A percentile compares a stretch with the other conserved stretches of the same genome.
Conservation (phyloP, 2,797 vertebrate species). For the Echiichthys vipera region DNA sequence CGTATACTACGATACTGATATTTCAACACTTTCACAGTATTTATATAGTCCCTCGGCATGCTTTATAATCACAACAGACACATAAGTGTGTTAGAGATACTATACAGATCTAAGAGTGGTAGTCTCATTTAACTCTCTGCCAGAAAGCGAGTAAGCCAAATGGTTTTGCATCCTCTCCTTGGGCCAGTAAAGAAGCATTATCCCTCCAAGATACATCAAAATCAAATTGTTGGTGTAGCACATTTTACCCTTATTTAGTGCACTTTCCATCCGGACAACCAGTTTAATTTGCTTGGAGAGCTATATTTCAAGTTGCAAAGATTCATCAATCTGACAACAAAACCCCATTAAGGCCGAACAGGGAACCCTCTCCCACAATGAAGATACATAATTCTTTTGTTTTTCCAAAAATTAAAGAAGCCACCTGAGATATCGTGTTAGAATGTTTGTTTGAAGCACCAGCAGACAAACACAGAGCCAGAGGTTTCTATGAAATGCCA, state of each 20-base stretch:
- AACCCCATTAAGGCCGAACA: constrained; percentile 1
- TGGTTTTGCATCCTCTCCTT: neutral
- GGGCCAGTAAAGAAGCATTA: constrained; percentile 24
- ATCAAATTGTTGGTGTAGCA: constrained; percentile 21
- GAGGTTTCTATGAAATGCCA: constrained; percentile 21
- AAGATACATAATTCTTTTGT: neutral
- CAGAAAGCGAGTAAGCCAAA: neutral
- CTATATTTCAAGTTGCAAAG: neutral
- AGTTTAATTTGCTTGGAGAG: constrained; percentile 34
- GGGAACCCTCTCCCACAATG: neutral
- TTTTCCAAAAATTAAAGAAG: neutral
- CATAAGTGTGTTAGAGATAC: neutral
- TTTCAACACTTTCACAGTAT: too few relatives aligned
- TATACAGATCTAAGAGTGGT: neutral
- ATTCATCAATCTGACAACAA: constrained; percentile 32
- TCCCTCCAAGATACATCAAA: constrained; percentile 24
- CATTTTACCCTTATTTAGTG: constrained; percentile 12
- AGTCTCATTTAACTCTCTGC: neutral
- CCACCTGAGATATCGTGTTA: constrained; percentile 15
- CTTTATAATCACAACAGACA: too few relatives aligned
- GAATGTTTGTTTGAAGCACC: constrained; percentile 7
- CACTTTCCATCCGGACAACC: constrained; percentile 23
- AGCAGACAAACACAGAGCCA: neutral
- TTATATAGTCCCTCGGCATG: too few relatives aligned
- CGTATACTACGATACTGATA: too few relatives aligned